These are phyloP conservation scores for Eudasyphora cyanicolor DNA, from an alignment of 2,888 invertebrate genomes.

Conservation along the genomic window DNA sequence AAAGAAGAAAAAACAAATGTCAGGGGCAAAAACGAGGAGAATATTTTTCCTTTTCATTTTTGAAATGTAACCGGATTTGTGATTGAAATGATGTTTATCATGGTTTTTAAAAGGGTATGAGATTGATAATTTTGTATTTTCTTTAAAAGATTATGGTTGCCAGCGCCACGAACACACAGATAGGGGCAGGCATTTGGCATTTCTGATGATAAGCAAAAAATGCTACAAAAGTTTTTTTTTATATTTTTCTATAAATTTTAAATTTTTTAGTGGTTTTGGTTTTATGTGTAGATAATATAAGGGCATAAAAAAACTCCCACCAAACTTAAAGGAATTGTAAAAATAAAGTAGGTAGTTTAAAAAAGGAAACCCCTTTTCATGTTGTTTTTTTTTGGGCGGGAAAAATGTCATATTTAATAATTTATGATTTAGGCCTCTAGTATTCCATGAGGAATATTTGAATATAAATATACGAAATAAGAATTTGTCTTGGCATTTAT, in stretches of 20 bases:
- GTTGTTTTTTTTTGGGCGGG: neutral
- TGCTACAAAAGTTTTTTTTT: neutral
- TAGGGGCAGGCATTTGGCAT: constrained; percentile 40
- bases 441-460: neutral
- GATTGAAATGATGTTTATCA: constrained; percentile 44
- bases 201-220: constrained; percentile 36
- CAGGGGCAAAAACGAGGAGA: no score
- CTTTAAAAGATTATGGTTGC: constrained; percentile 14
- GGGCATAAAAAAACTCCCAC: neutral
- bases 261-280: neutral
- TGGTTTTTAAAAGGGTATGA: constrained; percentile 60
- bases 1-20: neutral
- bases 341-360: neutral
- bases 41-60: no score
- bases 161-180: no score
- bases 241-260: neutral
- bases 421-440: neutral
- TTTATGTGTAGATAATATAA: neutral
- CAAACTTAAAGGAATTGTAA: neutral
- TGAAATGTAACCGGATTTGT: neutral
- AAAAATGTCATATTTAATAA: constrained; percentile 6
- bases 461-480: no score
- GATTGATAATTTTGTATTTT: constrained; percentile 40
- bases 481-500: neutral
- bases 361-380: neutral